A percentile compares a stretch with the other conserved stretches of the same genome.
Conservation (phyloP, 2,113 vertebrate genomes). For the Mastomys coucha region DNA sequence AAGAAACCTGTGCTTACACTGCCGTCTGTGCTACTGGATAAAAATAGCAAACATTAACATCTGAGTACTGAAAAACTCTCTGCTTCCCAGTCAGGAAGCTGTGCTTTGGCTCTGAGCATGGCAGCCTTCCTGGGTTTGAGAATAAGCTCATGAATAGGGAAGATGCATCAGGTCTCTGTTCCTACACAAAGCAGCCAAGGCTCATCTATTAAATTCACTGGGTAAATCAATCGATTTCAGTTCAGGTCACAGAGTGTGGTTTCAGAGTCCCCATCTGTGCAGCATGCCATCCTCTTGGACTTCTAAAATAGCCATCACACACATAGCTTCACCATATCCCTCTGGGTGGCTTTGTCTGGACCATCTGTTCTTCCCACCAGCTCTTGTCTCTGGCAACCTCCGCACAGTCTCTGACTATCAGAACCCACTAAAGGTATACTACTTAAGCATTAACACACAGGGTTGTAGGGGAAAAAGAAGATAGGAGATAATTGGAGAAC, state of each 20-base stretch:
- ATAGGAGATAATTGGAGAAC: background rate
- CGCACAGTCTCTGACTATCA: slow-evolving; percentile 35
- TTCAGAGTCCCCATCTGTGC: slow-evolving; percentile 82
- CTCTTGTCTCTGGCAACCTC: slow-evolving; percentile 64
- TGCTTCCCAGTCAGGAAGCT: slow-evolving; percentile 58
- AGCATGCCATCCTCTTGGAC: slow-evolving; percentile 73
- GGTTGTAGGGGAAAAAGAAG: background rate
- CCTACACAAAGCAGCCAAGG: slow-evolving; percentile 84
- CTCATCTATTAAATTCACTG: slow-evolving; percentile 86
- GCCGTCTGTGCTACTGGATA: slow-evolving; percentile 72
- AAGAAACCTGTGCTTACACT: slow-evolving; percentile 65
- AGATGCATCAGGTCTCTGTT: slow-evolving; percentile 78
- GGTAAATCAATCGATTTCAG: slow-evolving; percentile 88
- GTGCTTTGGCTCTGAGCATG: background rate
- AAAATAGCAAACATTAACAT: slow-evolving; percentile 81
- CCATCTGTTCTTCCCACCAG: slow-evolving; percentile 86
- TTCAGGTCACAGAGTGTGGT: slow-evolving; percentile 85
- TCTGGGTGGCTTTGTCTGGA: slow-evolving; percentile 79
- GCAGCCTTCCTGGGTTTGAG: slow-evolving; percentile 82
- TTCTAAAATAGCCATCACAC: slow-evolving; percentile 82
- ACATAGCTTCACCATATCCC: slow-evolving; percentile 78
- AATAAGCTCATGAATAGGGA: slow-evolving; percentile 85
- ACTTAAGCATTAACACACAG: background rate
- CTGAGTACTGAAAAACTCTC: slow-evolving; percentile 65
- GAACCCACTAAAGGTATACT: slow-evolving; percentile 49